Evolutionary conservation across 1,140 invertebrate species (phyloP).

Genomic region (Pararge aegeria): DNA sequence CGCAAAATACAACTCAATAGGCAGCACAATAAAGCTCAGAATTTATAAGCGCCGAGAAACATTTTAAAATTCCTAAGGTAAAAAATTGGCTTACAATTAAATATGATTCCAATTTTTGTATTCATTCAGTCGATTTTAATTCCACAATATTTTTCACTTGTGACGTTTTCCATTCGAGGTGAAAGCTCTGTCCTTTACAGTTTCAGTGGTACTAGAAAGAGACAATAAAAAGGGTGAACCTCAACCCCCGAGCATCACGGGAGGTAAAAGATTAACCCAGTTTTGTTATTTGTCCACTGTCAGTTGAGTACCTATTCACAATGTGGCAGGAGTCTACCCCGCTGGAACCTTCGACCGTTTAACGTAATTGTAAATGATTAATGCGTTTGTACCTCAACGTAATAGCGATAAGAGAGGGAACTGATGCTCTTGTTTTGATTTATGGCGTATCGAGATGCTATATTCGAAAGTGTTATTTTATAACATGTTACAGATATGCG

Average conservation of each 20-base stretch:
- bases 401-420: conserved; percentile 63
- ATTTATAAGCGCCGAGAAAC: conserved; percentile 51
- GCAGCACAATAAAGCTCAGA: conserved; percentile 49
- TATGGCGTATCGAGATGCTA: conserved; percentile 35
- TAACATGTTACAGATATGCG: background rate
- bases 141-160: conserved; percentile 15
- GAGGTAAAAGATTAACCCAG: conserved; percentile 78
- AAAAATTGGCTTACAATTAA: conserved; percentile 49
- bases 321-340: conserved; percentile 68
- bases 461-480: background rate
- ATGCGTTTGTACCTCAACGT: conserved; percentile 65
- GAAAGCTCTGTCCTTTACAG: conserved; percentile 53
- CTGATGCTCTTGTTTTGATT: conserved; percentile 64
- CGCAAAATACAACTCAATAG: conserved; percentile 52
- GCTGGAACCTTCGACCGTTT: conserved; percentile 70
- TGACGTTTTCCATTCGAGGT: conserved; percentile 42
- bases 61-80: conserved; percentile 70
- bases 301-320: conserved; percentile 77
- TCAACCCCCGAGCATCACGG: conserved; percentile 57
- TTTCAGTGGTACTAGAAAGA: conserved; percentile 50
- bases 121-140: conserved; percentile 29
- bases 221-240: conserved; percentile 51
- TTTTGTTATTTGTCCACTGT: conserved; percentile 79
- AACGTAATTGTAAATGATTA: conserved; percentile 79
- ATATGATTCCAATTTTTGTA: conserved; percentile 36